A percentile compares a stretch with the other conserved stretches of the same genome.
Evolutionary conservation across 2,113 vertebrate genomes (phyloP).

Genomic region (Aspidoscelis tigris): DNA sequence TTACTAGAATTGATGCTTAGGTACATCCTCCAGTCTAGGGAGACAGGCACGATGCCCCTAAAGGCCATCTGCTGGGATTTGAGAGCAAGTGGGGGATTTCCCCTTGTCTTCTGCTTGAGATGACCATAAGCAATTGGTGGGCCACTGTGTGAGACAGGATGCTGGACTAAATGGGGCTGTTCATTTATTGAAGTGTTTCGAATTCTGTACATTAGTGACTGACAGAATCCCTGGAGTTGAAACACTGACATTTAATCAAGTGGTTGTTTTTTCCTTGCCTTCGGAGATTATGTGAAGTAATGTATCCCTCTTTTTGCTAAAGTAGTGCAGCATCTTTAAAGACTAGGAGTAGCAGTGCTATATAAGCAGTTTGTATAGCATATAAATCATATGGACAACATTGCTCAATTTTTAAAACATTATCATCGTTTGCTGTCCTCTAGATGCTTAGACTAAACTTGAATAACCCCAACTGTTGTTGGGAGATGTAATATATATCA

Average conservation of each 20-base stretch:
- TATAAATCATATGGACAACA: conserved; percentile 59
- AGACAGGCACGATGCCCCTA: no score
- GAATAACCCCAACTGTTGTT: no score
- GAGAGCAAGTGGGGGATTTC: no score
- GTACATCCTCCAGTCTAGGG: no score
- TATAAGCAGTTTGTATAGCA: conserved; percentile 61
- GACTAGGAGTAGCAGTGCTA: conserved; percentile 58
- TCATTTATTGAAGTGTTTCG: conserved; percentile 33
- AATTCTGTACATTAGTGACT: conserved; percentile 50
- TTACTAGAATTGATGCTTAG: no score
- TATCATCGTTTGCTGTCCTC: conserved; percentile 41
- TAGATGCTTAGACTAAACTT: no score
- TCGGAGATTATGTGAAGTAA: conserved; percentile 38
- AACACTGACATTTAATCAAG: background rate
- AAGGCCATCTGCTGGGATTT: no score
- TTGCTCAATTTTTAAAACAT: conserved; percentile 49
- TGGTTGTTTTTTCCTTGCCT: conserved; percentile 27
- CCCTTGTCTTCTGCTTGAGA: no score
- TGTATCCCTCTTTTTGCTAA: conserved; percentile 36
- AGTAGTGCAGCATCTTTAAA: conserved; percentile 60
- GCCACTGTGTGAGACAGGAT: no score
- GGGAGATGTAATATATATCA: no score
- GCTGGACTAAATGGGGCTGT: background rate
- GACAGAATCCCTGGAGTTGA: conserved; percentile 9
- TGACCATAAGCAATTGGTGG: no score